These are phyloP conservation scores for Apodemus agrarius DNA, from an alignment of 2,797 vertebrate species.

Conservation along the genomic window DNA sequence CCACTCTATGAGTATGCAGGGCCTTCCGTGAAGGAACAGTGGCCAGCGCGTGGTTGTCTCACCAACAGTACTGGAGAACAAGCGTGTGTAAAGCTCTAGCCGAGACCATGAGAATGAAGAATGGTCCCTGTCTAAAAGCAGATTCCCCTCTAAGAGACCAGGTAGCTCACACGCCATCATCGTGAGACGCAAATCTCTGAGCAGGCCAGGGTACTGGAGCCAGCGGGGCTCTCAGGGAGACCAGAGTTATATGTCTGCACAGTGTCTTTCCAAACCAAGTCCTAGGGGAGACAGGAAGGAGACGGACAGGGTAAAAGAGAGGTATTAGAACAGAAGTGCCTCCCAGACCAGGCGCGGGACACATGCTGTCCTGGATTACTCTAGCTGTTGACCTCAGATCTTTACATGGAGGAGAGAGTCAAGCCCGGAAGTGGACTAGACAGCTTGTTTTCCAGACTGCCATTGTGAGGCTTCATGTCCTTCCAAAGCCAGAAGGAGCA, in stretches of 20 bases:
- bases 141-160: neutral
- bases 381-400: neutral
- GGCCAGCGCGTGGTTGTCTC: neutral
- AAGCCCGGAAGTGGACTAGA: neutral
- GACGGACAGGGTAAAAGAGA: neutral
- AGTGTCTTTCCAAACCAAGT: neutral
- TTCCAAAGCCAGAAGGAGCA: neutral
- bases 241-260: neutral
- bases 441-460: neutral
- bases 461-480: neutral
- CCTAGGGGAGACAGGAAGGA: neutral
- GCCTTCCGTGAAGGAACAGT: neutral
- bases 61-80: neutral
- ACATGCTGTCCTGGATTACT: neutral
- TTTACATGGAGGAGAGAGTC: neutral
- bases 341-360: neutral
- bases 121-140: neutral
- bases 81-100: neutral
- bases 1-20: neutral
- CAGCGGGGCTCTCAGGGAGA: neutral
- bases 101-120: neutral
- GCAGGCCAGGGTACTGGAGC: neutral
- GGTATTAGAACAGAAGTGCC: neutral
- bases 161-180: too few species aligned
- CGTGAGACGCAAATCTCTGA: neutral